Evolutionary conservation across 1,140 invertebrate genomes (phyloP), one percentile per base, ranked within the genome.

Genomic region (Drosophila cardini): DNA sequence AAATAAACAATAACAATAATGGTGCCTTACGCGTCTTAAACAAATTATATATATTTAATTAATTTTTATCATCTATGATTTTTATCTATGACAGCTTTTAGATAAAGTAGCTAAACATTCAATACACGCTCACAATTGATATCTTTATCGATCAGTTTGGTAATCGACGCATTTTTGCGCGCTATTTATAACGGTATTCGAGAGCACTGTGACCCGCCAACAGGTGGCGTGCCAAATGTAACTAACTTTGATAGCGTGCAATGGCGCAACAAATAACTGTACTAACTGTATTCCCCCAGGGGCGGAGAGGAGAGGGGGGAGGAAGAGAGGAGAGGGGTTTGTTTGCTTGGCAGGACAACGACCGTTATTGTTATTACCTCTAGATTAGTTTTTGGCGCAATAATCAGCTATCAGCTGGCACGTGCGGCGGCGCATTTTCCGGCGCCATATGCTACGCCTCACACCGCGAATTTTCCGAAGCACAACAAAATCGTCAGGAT

Each of bases 261-360:
- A 32, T 21, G 50, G 26, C 38, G 16, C 72, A 40, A 83, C 80
- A 83, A 86, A 86, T 86, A 61, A 80, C 15, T 26, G 11, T n/a
- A 26, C n/a, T 48, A n/a, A 38, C n/a, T n/a, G n/a, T n/a, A n/a
- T 36, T 7, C 8, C 10, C 10, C 36, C 10, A 38, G 9, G 7
- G 10, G 15, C 6, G 15, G 40, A 11, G 16, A 8, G 2, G 30
- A 1, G 11, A 4, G 13, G 5, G 57, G 21, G 26, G 26, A 2
- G 26, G 26, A 2, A 9, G 40, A 11, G 16, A 8, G 2, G 30
- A 1, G 11, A 4, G 13, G 5, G 57, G 21, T 26, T 26, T 26
- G 4, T 26, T 26, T 7, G 26, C 9, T 15, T 13, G 21, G 32
- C 38, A 46, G 63, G 30, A 43, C 32, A 45, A 50, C 8, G 46